A percentile compares a stretch with the other conserved stretches of the same genome.
Evolutionary conservation across 2,113 vertebrate genomes (phyloP).

Genomic region (Gopherus evgoodei): DNA sequence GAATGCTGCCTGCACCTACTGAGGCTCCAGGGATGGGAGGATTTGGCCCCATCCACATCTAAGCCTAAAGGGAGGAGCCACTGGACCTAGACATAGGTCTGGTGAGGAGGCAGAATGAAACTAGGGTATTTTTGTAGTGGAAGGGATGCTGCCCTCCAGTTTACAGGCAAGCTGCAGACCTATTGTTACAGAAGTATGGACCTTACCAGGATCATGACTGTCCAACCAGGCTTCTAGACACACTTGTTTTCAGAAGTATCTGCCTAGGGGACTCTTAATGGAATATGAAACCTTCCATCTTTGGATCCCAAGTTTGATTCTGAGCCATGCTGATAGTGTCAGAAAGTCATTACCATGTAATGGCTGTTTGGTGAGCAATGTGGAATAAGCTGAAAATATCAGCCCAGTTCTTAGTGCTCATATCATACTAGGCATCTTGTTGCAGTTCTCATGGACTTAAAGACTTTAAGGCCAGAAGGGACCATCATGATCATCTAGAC

Average conservation of each 20-base stretch:
- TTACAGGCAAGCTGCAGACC: neutral
- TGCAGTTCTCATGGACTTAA: no score
- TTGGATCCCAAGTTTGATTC: neutral
- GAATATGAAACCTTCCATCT: neutral
- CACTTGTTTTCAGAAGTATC: neutral
- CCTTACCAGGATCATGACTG: neutral
- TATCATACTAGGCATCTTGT: no score
- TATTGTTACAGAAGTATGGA: neutral
- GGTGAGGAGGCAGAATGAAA: no score
- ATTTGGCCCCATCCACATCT: no score
- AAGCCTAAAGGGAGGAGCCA: no score
- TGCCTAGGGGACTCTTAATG: neutral
- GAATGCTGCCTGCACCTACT: no score
- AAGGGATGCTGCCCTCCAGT: no score
- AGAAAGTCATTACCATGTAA: neutral
- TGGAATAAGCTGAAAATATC: neutral
- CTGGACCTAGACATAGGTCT: no score
- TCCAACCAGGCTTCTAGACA: neutral
- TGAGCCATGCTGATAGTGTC: neutral
- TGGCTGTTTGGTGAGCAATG: neutral
- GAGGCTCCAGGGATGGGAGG: no score
- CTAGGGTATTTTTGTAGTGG: no score
- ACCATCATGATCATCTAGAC: no score
- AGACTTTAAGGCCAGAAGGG: no score
- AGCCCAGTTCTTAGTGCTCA: neutral